Conservation (phyloP, 64 coral and sea anemone species). For the Trachythela sp. region DNA sequence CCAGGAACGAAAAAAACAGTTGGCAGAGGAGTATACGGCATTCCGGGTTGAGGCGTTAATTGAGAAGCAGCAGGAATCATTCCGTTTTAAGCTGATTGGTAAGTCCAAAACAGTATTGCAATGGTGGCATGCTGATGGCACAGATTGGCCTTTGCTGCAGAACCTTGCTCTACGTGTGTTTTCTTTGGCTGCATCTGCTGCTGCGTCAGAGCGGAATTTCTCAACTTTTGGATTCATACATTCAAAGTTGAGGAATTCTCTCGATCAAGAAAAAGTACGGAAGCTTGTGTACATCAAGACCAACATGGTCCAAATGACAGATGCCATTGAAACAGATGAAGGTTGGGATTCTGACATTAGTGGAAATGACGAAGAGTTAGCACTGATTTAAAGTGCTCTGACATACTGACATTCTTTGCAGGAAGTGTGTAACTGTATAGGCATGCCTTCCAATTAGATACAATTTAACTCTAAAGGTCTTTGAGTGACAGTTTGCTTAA, state of each 20-base stretch:
- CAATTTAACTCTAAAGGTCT: too few relatives aligned
- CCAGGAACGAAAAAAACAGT: not conserved
- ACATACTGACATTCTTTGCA: too few relatives aligned
- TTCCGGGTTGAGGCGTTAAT: not conserved
- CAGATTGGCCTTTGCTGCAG: slow-evolving; percentile 1
- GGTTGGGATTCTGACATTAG: too few relatives aligned
- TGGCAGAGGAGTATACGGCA: not conserved
- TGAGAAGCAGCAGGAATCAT: not conserved
- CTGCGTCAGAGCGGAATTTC: not conserved
- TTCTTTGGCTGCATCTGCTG: not conserved
- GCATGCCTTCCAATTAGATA: too few relatives aligned
- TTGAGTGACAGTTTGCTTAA: not conserved
- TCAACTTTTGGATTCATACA: slow-evolving; percentile 2
- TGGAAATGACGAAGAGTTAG: too few relatives aligned
- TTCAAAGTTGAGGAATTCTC: not conserved
- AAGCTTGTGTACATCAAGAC: slow-evolving; percentile 11
- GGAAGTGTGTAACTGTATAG: too few relatives aligned
- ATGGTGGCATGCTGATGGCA: not conserved
- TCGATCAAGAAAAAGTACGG: not conserved
- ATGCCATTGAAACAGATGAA: too few relatives aligned
- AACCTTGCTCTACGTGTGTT: not conserved
- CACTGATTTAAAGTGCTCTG: too few relatives aligned
- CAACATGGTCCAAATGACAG: not conserved
- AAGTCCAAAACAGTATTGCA: not conserved
- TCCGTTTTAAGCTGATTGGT: slow-evolving; percentile 10